Evolutionary conservation across 2,113 vertebrate species (phyloP).

Genomic region (Ochotona curzoniae): DNA sequence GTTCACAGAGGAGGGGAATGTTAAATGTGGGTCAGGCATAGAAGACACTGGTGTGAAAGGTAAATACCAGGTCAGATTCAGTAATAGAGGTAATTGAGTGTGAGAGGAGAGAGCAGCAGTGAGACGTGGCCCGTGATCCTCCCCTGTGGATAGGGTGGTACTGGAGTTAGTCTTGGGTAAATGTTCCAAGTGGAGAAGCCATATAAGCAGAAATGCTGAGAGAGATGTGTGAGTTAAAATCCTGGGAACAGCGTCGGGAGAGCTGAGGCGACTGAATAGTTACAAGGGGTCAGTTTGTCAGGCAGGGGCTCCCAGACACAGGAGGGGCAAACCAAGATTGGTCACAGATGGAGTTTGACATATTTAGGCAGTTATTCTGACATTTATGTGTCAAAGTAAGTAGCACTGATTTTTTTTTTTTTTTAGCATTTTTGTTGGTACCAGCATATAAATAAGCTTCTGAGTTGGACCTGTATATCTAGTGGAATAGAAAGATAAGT

Average conservation of each 20-base stretch:
- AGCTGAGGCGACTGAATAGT: neutral
- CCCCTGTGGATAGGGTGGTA: neutral
- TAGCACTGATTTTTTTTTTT: conserved; percentile 1
- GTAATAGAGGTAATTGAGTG: neutral
- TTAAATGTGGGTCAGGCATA: neutral
- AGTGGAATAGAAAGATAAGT: neutral
- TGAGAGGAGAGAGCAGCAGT: neutral
- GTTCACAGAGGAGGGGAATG: conserved; percentile 29
- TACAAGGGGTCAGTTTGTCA: neutral
- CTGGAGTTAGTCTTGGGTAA: conserved; percentile 20
- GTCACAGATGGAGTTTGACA: neutral
- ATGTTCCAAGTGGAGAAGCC: conserved; percentile 28
- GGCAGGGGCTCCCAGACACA: neutral
- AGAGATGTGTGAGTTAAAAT: neutral
- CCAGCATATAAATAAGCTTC: neutral
- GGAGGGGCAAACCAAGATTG: neutral
- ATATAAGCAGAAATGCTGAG: conserved; percentile 9
- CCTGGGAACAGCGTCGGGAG: neutral
- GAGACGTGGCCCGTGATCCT: neutral
- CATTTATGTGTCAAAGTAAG: conserved; percentile 31
- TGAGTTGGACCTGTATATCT: neutral
- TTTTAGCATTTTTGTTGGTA: conserved; percentile 19
- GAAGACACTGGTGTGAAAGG: neutral
- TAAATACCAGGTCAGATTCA: conserved; percentile 6
- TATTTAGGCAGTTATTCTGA: neutral